Evolutionary conservation across 2,888 invertebrate species (phyloP).

Genomic region (Cylloceria caligata): DNA sequence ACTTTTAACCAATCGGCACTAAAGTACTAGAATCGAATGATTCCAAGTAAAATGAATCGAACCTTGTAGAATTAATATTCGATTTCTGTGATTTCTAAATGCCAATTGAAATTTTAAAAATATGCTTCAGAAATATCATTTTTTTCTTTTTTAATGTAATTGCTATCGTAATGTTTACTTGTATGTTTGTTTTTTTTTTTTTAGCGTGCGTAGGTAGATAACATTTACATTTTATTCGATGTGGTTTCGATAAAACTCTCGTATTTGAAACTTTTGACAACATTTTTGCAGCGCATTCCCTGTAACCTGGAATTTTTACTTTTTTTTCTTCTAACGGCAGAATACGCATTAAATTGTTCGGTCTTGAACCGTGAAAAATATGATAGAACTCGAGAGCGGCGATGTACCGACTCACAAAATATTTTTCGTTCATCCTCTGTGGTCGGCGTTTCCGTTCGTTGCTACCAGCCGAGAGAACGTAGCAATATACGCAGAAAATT

Average conservation of each 20-base stretch:
- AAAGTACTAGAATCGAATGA: background rate
- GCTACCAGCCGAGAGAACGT: slow-evolving; percentile 36
- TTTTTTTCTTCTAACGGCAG: background rate
- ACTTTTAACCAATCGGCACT: background rate
- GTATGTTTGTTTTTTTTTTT: no score
- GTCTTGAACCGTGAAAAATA: slow-evolving; percentile 8
- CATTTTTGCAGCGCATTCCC: background rate
- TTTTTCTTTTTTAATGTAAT: no score
- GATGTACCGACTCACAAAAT: slow-evolving; percentile 2
- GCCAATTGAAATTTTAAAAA: no score
- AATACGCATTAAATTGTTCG: slow-evolving; percentile 1
- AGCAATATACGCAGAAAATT: slow-evolving; percentile 24
- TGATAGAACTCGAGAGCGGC: slow-evolving; percentile 8
- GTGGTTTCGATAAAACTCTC: background rate
- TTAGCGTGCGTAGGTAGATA: no score
- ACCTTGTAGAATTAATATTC: background rate
- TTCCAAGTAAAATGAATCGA: background rate
- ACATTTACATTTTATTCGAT: background rate
- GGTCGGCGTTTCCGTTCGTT: slow-evolving; percentile 16
- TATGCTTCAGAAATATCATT: no score
- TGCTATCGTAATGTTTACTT: no score
- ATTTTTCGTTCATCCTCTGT: slow-evolving; percentile 34
- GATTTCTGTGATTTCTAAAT: no score
- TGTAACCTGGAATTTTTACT: background rate
- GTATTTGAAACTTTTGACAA: background rate